Conservation (phyloP, 1,140 invertebrate species). For the Zaprionus kolodkinae region DNA sequence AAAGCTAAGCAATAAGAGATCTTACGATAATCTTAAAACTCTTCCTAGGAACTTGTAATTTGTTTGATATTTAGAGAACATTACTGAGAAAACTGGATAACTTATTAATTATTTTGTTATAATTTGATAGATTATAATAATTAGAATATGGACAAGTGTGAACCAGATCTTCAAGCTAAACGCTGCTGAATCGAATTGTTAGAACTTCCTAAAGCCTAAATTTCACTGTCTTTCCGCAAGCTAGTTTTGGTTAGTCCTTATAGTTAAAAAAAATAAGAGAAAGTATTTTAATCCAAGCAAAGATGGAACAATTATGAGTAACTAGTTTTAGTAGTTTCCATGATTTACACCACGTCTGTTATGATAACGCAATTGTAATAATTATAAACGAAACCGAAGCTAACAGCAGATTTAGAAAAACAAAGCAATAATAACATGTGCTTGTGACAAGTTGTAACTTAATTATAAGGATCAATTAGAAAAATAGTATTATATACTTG, state of each 20-base stretch:
- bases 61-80: constrained; percentile 39
- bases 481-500: constrained; percentile 58
- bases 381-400: constrained; percentile 58
- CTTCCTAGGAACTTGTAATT: constrained; percentile 72
- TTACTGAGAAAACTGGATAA: constrained; percentile 37
- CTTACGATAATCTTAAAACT: constrained; percentile 58
- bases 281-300: constrained; percentile 61
- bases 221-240: constrained; percentile 47
- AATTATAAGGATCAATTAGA: constrained; percentile 68
- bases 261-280: constrained; percentile 45
- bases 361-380: constrained; percentile 23
- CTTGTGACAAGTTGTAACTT: constrained; percentile 72
- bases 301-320: constrained; percentile 66
- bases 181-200: constrained; percentile 70
- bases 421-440: constrained; percentile 68
- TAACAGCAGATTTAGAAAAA: constrained; percentile 65
- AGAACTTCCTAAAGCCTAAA: constrained; percentile 52
- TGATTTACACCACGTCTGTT: constrained; percentile 70
- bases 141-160: constrained; percentile 70
- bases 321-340: constrained; percentile 73
- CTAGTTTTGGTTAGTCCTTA: constrained; percentile 50
- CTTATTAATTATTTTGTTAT: constrained; percentile 36
- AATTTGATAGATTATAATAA: constrained; percentile 63
- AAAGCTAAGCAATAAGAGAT: constrained; percentile 35
- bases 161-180: constrained; percentile 63